Evolutionary conservation across 2,888 invertebrate species (phyloP).

Genomic region (Serripes groenlandicus): DNA sequence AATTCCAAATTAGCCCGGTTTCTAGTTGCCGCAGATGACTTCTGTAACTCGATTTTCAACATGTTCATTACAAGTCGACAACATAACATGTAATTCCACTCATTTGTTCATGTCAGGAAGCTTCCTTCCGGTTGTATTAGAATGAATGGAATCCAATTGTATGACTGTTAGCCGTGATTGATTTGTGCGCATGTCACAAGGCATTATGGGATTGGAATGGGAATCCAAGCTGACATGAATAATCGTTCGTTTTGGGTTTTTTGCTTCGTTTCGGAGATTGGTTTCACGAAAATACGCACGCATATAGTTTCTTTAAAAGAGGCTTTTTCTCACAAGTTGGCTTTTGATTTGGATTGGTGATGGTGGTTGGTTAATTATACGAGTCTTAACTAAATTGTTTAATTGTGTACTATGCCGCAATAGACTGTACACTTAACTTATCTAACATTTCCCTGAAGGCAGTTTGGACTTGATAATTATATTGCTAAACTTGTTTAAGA

Average conservation of each 20-base stretch:
- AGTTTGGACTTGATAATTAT: too few species aligned
- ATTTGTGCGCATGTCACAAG: conserved; percentile 55
- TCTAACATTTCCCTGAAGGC: too few species aligned
- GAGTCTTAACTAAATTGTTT: too few species aligned
- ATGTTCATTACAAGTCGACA: conserved; percentile 62
- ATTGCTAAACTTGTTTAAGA: too few species aligned
- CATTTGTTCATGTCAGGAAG: conserved; percentile 69
- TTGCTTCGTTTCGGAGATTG: conserved; percentile 26
- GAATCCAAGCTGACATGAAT: conserved; percentile 40
- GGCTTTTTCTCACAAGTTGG: not conserved
- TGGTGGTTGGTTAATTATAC: too few species aligned
- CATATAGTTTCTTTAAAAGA: conserved; percentile 6
- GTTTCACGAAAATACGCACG: conserved; percentile 17
- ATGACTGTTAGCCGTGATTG: conserved; percentile 56
- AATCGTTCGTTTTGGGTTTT: conserved; percentile 22
- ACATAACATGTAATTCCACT: conserved; percentile 66
- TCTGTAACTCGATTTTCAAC: conserved; percentile 63
- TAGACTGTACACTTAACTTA: too few species aligned
- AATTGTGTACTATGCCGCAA: too few species aligned
- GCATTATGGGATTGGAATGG: conserved; percentile 37
- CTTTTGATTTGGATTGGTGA: not conserved
- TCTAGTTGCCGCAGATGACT: not conserved
- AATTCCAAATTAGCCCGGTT: not conserved
- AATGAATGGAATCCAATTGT: conserved; percentile 68
- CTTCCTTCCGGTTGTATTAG: conserved; percentile 60